phyloP scores from a whole-genome alignment of 2,888 invertebrate genomes.

The Acrobasis suavella region DNA sequence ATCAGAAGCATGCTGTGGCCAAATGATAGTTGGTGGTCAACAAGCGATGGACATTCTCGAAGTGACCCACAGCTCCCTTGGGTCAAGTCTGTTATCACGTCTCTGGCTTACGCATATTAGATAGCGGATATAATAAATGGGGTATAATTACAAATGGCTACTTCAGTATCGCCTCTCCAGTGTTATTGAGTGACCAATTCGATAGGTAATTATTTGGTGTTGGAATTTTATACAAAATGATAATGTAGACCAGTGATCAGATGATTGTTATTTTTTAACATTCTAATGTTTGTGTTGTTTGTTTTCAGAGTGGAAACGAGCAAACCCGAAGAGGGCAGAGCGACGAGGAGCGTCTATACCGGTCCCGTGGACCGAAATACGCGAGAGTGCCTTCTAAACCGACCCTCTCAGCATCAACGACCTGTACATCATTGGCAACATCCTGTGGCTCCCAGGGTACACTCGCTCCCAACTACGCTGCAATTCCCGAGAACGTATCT shows the following conservation, averaged over 20 bases:
- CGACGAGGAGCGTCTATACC: constrained; percentile 73
- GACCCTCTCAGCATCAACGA: constrained; percentile 82
- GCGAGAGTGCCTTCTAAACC: constrained; percentile 75
- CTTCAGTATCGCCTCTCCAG: constrained; percentile 62
- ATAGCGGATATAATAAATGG: constrained; percentile 78
- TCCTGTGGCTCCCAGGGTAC: constrained; percentile 76
- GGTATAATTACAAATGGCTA: constrained; percentile 68
- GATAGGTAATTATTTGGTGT: constrained; percentile 42
- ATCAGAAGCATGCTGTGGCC: constrained; percentile 66
- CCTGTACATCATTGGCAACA: constrained; percentile 83
- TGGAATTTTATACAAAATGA: constrained; percentile 23
- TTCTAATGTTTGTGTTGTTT: constrained; percentile 33
- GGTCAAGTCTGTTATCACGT: constrained; percentile 64
- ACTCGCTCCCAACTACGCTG: constrained; percentile 69
- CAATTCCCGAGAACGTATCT: constrained; percentile 67
- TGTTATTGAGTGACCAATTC: constrained; percentile 50
- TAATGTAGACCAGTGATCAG: no score
- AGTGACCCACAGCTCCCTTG: constrained; percentile 64
- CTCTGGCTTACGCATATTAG: constrained; percentile 69
- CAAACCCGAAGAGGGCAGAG: constrained; percentile 67
- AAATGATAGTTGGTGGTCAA: constrained; percentile 65
- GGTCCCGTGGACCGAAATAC: constrained; percentile 71
- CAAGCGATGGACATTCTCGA: constrained; percentile 63
- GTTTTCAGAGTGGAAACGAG: constrained; percentile 72
- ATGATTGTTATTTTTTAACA: not conserved